Percentiles rank a stretch among this genome's conserved stretches.
Conservation (phyloP, 2,113 vertebrate genomes). For the Pterocles gutturalis region DNA sequence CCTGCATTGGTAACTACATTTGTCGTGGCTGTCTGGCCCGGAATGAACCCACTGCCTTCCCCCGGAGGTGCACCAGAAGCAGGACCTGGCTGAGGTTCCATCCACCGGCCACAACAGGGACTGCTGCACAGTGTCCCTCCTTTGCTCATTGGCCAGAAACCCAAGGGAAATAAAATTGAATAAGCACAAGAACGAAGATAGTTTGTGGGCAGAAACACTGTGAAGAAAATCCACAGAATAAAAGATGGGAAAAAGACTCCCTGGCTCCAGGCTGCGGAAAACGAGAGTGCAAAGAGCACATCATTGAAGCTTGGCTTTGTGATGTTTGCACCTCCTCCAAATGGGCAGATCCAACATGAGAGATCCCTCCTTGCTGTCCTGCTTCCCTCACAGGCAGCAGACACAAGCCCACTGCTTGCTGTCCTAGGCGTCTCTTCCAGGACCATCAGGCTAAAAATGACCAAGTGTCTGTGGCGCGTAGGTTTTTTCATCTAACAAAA, state of each 20-base stretch:
- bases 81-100: not conserved
- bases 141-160: not conserved
- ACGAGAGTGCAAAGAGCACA: not conserved
- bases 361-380: not conserved
- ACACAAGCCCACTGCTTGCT: not conserved
- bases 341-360: not conserved
- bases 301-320: fast-evolving
- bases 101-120: not conserved
- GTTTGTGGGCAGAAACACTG: not conserved
- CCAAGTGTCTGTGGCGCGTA: fast-evolving
- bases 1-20: not conserved
- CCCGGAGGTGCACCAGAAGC: not conserved
- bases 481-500: fast-evolving
- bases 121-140: not conserved
- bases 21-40: not conserved
- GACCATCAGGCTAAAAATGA: not conserved
- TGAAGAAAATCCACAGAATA: not conserved
- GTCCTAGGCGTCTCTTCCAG: not conserved
- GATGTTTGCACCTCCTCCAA: not conserved
- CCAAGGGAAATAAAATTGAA: not conserved
- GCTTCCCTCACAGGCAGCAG: not conserved
- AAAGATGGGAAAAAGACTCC: not conserved
- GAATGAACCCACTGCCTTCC: not conserved
- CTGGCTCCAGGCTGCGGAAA: not conserved
- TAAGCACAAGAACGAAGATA: fast-evolving